A percentile compares a stretch with the other conserved stretches of the same genome.
Conservation (phyloP, 2,797 vertebrate genomes). For the Nyctibius grandis region DNA sequence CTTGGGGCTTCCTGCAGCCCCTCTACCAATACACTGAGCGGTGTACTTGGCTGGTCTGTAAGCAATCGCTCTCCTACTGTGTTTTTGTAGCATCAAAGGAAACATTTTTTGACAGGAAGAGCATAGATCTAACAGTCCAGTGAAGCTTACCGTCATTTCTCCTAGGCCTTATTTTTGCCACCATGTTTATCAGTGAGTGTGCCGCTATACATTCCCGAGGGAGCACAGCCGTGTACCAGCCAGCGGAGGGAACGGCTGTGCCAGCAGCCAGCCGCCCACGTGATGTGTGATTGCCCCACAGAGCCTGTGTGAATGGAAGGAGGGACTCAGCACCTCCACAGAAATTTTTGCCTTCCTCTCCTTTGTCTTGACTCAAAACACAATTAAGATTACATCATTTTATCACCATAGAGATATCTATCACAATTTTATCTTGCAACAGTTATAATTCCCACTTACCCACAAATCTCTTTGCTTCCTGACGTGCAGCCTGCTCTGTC, state of each 20-base stretch:
- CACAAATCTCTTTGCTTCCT: background rate
- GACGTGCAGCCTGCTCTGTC: background rate
- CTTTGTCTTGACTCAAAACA: background rate
- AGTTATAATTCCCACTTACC: background rate
- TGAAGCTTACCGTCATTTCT: background rate
- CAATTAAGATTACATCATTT: background rate
- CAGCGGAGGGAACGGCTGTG: background rate
- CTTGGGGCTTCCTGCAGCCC: background rate
- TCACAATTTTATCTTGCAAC: background rate
- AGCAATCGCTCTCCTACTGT: background rate
- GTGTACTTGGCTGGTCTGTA: background rate
- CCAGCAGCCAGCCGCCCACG: fast-evolving
- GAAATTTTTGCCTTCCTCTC: background rate
- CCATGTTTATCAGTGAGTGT: background rate
- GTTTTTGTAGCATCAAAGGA: background rate
- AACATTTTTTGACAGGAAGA: background rate
- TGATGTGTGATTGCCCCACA: background rate
- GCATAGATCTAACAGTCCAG: background rate
- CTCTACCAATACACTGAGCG: background rate
- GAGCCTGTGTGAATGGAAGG: background rate
- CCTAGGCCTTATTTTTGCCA: background rate
- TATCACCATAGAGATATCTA: background rate
- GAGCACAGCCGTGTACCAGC: background rate
- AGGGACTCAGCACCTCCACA: background rate
- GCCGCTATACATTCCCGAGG: background rate